Conservation (phyloP, 2,797 vertebrate species). For the Brachymystax lenok region DNA sequence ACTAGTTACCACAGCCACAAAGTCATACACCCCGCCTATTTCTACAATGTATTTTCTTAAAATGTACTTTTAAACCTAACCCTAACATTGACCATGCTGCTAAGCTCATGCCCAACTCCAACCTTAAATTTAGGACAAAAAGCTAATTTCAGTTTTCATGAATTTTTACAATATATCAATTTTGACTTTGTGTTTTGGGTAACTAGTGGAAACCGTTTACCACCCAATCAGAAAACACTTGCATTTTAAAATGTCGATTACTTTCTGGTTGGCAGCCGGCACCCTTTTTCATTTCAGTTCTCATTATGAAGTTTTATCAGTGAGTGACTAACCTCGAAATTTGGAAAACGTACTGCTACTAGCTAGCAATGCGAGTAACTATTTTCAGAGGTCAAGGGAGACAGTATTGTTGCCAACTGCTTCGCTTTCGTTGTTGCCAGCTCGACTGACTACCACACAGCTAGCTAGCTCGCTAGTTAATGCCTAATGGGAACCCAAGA, state of each 20-base stretch:
- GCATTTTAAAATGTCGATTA: conserved; percentile 63
- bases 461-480: conserved; percentile 36
- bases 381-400: neutral
- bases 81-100: no score
- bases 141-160: no score
- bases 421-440: neutral
- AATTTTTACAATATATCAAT: no score
- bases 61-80: no score
- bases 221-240: conserved; percentile 67
- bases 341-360: neutral
- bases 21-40: no score
- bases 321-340: neutral
- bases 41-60: no score
- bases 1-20: no score
- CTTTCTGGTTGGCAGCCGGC: neutral
- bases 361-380: conserved; percentile 4
- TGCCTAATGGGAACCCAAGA: conserved; percentile 74
- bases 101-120: no score
- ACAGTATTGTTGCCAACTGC: neutral
- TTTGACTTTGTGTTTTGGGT: no score
- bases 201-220: neutral
- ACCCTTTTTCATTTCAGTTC: neutral
- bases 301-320: neutral
- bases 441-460: neutral
- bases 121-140: no score